Base-by-base conservation (phyloP, 2,797 vertebrate genomes). In the Leptoclinus maculatus region DNA sequence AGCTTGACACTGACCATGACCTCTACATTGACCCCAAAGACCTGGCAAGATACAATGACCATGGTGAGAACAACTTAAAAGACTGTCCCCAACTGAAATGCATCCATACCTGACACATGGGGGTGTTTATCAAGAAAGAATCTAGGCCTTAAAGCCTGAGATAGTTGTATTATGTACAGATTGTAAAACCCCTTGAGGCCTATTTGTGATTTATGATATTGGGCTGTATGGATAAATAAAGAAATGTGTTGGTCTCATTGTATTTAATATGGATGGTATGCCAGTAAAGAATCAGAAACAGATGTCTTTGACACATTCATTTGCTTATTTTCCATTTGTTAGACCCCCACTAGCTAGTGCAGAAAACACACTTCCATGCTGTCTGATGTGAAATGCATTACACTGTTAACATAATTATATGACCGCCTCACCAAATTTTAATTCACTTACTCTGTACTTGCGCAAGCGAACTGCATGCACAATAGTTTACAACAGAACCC, bases 1-100 rank as follows among this genome's bases (percentile, higher is more conserved):
- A 99, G 94, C 94, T 99, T 93, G 98, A 99, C 93, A 97, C 96
- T 53, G 98, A 99, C 91, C 98, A 99, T 16, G 98, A 99, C 89
- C 96, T 99, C 79, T 99, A 98, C 89, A 97, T 99, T 66, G 97
- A 97, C 93, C 97, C 97, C 89, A 97, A 97, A 66, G 98, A 99
- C 91, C 95, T 99, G 80, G 96, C 96, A 38, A 95, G 96, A 91
- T 99, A 99, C 90, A 99, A 98, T 70, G 98, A 99, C 91, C 98
- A 99, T 56, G 97, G 98, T 99, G 79, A 91, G 95, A 56, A 53
- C 27, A 21, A 17, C 11, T 9, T 36, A 2, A n/a, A 66, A 63
- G 62, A 25, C 62, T 72, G 69, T 10, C 14, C 16, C 7, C 21
- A 21, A 10, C n/a, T 73, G 25, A 66, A 38, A 67, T 41, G 17